phyloP scores from a whole-genome alignment of 2,113 vertebrate species.

The Gorsachius goisagi region DNA sequence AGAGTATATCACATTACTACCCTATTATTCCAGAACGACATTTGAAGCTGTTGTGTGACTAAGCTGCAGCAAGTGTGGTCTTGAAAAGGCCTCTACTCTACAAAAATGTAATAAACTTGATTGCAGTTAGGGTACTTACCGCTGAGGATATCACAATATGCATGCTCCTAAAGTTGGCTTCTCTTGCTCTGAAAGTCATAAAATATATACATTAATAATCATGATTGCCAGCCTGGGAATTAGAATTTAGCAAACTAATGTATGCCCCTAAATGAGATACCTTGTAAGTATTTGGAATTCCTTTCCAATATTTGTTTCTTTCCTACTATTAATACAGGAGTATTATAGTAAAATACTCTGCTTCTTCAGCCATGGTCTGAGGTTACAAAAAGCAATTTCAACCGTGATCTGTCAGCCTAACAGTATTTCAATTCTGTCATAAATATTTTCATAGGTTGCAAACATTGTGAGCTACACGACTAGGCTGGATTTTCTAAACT shows the following conservation, averaged over 20 bases:
- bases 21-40: slow-evolving; percentile 52
- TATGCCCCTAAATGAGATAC: background rate
- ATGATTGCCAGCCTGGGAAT: background rate
- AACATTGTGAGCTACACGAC: background rate
- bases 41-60: slow-evolving; percentile 58
- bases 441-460: slow-evolving; percentile 36
- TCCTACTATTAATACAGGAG: background rate
- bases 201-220: slow-evolving; percentile 2
- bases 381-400: slow-evolving; percentile 21
- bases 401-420: slow-evolving; percentile 15
- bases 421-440: background rate
- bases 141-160: slow-evolving; percentile 8
- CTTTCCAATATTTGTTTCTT: background rate
- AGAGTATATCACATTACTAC: slow-evolving; percentile 43
- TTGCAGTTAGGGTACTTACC: slow-evolving; percentile 50
- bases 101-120: slow-evolving; percentile 47
- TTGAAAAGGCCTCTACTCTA: slow-evolving; percentile 34
- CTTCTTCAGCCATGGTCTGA: background rate
- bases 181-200: slow-evolving; percentile 56
- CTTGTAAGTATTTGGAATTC: background rate
- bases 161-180: background rate
- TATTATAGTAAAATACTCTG: slow-evolving; percentile 2
- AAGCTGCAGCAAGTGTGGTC: slow-evolving; percentile 54
- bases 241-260: slow-evolving; percentile 6
- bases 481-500: background rate